These are phyloP conservation scores for Nudaria mundana DNA, from an alignment of 2,888 invertebrate genomes.

Conservation along the genomic window DNA sequence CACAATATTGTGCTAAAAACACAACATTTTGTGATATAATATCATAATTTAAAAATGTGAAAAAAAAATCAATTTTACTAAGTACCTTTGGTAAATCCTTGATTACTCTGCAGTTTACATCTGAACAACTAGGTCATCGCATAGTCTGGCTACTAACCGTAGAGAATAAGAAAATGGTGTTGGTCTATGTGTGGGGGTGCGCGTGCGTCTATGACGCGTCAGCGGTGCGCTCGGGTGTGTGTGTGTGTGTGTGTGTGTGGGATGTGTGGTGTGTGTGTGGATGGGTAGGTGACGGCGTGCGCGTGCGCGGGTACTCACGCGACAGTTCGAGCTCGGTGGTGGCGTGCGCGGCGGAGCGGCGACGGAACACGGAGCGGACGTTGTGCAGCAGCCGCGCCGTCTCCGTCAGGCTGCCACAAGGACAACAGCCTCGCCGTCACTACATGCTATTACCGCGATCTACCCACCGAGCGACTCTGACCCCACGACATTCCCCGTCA, in stretches of 20 bases:
- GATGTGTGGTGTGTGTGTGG: slow-evolving; percentile 33
- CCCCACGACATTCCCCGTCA: slow-evolving; percentile 2
- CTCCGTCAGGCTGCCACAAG: slow-evolving; percentile 94
- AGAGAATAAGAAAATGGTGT: slow-evolving; percentile 15
- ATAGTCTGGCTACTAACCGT: too few species aligned
- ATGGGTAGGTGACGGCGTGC: slow-evolving; percentile 19
- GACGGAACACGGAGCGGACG: slow-evolving; percentile 94
- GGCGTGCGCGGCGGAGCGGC: slow-evolving; percentile 88
- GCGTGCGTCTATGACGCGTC: slow-evolving; percentile 44
- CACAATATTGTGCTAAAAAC: slow-evolving; percentile 23
- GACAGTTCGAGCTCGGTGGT: slow-evolving; percentile 94
- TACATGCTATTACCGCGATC: slow-evolving; percentile 44
- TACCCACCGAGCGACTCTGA: not conserved
- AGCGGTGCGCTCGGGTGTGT: slow-evolving; percentile 45
- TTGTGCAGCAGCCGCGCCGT: slow-evolving; percentile 97
- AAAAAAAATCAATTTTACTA: slow-evolving; percentile 7
- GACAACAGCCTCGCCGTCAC: slow-evolving; percentile 55
- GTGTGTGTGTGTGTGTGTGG: slow-evolving; percentile 32
- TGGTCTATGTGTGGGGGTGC: slow-evolving; percentile 9
- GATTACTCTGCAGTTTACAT: slow-evolving; percentile 22
- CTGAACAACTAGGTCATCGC: too few species aligned
- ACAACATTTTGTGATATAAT: slow-evolving; percentile 27
- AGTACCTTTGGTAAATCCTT: slow-evolving; percentile 28
- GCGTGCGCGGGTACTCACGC: slow-evolving; percentile 87
- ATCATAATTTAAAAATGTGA: slow-evolving; percentile 5